phyloP scores from a whole-genome alignment of 2,113 vertebrate genomes.

The Tautogolabrus adspersus region DNA sequence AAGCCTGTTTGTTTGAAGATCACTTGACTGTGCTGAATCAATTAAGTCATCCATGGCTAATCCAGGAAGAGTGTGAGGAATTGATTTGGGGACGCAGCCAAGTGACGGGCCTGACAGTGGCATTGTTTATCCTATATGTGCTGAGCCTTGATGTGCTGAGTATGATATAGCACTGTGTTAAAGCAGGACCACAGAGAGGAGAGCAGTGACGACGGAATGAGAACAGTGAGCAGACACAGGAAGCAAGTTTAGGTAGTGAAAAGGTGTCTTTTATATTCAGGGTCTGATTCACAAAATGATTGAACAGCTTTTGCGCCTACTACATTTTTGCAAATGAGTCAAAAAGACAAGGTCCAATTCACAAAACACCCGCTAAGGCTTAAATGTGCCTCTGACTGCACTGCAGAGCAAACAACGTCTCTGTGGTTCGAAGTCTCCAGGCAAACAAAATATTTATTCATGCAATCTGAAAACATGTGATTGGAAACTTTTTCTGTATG shows the following conservation, averaged over 20 bases:
- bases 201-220: background rate
- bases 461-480: no score
- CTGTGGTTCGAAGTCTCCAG: no score
- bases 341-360: no score
- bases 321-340: no score
- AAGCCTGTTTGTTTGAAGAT: slow-evolving; percentile 80
- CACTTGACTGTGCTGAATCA: slow-evolving; percentile 80
- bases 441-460: no score
- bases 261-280: background rate
- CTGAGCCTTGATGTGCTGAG: slow-evolving; percentile 64
- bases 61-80: slow-evolving; percentile 77
- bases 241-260: background rate
- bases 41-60: slow-evolving; percentile 80
- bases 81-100: slow-evolving; percentile 71
- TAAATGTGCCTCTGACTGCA: no score
- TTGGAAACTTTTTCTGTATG: no score
- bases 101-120: slow-evolving; percentile 70
- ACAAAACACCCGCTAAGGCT: no score
- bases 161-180: slow-evolving; percentile 57
- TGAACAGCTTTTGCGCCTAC: no score
- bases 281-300: no score
- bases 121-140: slow-evolving; percentile 77
- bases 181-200: slow-evolving; percentile 16
- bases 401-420: no score
- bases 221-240: slow-evolving; percentile 1